These are phyloP conservation scores for Brachirus orientalis DNA, from an alignment of 2,113 vertebrate genomes.

Conservation along the genomic window DNA sequence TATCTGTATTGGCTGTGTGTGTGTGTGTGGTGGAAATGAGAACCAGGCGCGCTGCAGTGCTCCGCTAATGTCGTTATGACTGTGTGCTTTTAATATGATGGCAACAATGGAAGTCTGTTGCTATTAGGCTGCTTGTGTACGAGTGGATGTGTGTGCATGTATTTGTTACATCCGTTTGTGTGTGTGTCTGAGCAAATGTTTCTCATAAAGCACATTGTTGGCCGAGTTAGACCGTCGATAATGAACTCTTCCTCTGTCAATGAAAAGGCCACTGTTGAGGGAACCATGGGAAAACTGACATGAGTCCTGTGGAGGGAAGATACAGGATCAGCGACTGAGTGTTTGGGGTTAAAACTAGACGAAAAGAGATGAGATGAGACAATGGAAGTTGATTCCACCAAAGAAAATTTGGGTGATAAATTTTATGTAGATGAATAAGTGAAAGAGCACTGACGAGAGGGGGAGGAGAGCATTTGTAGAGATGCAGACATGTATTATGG, in stretches of 20 bases:
- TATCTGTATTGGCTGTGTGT: slow-evolving; percentile 20
- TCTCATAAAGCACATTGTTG: slow-evolving; percentile 71
- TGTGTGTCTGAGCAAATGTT: slow-evolving; percentile 65
- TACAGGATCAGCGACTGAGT: background rate
- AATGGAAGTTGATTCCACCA: slow-evolving; percentile 9
- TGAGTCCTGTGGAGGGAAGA: slow-evolving; percentile 41
- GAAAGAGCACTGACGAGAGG: slow-evolving; percentile 26
- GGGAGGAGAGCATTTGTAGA: slow-evolving; percentile 24
- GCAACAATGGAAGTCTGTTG: slow-evolving; percentile 80
- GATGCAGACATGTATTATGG: slow-evolving; percentile 32
- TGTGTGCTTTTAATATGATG: slow-evolving; percentile 78
- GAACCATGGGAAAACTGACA: slow-evolving; percentile 61
- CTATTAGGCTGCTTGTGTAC: slow-evolving; percentile 60
- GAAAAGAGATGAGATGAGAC: slow-evolving; percentile 4
- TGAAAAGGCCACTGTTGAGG: slow-evolving; percentile 71
- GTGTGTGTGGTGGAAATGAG: slow-evolving; percentile 75
- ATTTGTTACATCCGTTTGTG: slow-evolving; percentile 48
- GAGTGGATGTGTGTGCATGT: slow-evolving; percentile 41
- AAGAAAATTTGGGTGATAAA: slow-evolving; percentile 1
- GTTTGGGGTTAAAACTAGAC: background rate
- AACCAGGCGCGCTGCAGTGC: slow-evolving; percentile 74
- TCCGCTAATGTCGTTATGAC: slow-evolving; percentile 76
- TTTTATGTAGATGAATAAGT: background rate
- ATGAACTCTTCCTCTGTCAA: slow-evolving; percentile 70
- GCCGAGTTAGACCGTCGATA: slow-evolving; percentile 54